Evolutionary conservation across 2,888 invertebrate genomes (phyloP).

Genomic region (Diploptera punctata): DNA sequence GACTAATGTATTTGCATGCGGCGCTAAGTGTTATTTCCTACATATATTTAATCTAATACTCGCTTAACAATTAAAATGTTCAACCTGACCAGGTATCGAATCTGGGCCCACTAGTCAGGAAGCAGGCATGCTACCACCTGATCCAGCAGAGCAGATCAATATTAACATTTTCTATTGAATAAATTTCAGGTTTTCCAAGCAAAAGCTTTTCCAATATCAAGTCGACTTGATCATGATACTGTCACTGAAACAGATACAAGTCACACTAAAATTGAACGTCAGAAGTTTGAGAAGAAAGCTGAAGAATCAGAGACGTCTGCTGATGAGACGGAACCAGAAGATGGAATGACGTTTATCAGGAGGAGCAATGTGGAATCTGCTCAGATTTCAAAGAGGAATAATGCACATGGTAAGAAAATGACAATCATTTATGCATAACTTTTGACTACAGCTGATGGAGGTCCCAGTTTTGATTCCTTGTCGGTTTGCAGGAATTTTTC

Average conservation of each 20-base stretch:
- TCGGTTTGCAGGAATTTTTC: too few relatives aligned
- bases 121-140: too few relatives aligned
- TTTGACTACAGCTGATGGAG: too few relatives aligned
- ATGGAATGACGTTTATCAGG: constrained; percentile 65
- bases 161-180: constrained; percentile 62
- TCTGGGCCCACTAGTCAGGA: too few relatives aligned
- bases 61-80: too few relatives aligned
- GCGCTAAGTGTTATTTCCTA: too few relatives aligned
- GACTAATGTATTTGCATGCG: too few relatives aligned
- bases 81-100: too few relatives aligned
- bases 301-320: constrained; percentile 65
- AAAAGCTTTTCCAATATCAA: constrained; percentile 65
- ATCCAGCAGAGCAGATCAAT: too few relatives aligned
- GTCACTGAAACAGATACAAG: constrained; percentile 46
- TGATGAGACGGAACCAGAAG: constrained; percentile 62
- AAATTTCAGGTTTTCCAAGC: constrained; percentile 57
- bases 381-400: constrained; percentile 10
- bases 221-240: constrained; percentile 43
- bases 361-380: constrained; percentile 46
- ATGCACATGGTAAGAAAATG: constrained; percentile 11
- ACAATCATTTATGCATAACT: too few relatives aligned
- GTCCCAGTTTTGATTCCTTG: too few relatives aligned
- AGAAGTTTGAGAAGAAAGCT: constrained; percentile 53
- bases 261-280: constrained; percentile 46
- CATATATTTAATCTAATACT: too few relatives aligned